These are phyloP conservation scores for Elgaria multicarinata DNA, from an alignment of 2,113 vertebrate genomes.

Conservation along the genomic window DNA sequence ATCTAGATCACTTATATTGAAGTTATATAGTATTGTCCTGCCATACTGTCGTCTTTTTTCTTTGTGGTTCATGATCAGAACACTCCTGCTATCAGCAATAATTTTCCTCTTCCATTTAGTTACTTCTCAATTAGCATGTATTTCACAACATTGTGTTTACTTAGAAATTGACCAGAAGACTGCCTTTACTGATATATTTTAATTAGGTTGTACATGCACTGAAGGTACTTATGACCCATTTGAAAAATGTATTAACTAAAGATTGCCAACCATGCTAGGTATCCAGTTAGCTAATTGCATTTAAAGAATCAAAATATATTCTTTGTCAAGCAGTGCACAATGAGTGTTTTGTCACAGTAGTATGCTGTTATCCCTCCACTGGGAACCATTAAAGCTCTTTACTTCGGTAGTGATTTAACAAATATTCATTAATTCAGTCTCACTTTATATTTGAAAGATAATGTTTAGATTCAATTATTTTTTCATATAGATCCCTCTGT, in stretches of 20 bases:
- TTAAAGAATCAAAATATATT: slow-evolving; percentile 31
- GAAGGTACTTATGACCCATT: background rate
- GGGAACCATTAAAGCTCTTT: slow-evolving; percentile 21
- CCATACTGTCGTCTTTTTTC: background rate
- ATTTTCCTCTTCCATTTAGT: background rate
- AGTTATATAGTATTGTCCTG: fast-evolving
- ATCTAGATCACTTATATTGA: background rate
- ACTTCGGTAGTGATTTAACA: slow-evolving; percentile 23
- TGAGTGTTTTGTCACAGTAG: background rate
- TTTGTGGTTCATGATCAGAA: background rate
- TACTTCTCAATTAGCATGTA: background rate
- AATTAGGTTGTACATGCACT: background rate
- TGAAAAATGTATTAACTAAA: slow-evolving; percentile 52
- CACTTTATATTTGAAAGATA: background rate
- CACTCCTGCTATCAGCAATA: background rate
- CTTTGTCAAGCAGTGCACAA: background rate
- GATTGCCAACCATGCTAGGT: slow-evolving; percentile 20
- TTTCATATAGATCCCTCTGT: background rate
- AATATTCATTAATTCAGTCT: slow-evolving; percentile 36
- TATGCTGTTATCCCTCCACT: background rate
- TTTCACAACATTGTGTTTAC: fast-evolving
- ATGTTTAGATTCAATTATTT: background rate
- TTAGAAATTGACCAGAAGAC: background rate
- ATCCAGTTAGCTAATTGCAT: slow-evolving; percentile 46
- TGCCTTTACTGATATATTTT: fast-evolving